A percentile compares a stretch with the other conserved stretches of the same genome.
Evolutionary conservation across 2,113 vertebrate genomes (phyloP).

Genomic region (Potamarius usumacintae): DNA sequence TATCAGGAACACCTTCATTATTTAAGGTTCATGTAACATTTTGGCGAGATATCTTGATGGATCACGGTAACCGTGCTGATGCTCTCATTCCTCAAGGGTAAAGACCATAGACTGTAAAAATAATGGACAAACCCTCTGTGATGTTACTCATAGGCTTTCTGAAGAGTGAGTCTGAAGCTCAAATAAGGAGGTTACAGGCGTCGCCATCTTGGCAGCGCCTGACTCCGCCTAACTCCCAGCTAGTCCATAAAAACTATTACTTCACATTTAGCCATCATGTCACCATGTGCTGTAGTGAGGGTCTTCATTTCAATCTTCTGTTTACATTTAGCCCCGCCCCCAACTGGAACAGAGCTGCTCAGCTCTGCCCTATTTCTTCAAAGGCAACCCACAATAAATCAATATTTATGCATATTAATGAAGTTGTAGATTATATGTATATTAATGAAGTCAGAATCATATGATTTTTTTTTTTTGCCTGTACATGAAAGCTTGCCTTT

Average conservation of each 20-base stretch:
- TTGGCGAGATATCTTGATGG: slow-evolving; percentile 2
- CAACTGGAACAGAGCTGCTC: not conserved
- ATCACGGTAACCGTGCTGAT: slow-evolving; percentile 24
- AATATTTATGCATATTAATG: not conserved
- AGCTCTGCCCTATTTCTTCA: not conserved
- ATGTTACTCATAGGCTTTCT: too few species aligned
- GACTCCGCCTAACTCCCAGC: too few species aligned
- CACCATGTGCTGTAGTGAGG: not conserved
- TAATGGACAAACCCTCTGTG: too few species aligned
- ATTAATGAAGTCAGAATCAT: not conserved
- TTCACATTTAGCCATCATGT: not conserved
- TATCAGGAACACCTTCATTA: not conserved
- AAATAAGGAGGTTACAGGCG: too few species aligned
- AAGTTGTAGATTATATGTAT: not conserved
- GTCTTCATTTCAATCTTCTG: not conserved
- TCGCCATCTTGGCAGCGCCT: too few species aligned
- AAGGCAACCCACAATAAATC: not conserved
- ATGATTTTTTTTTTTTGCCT: not conserved
- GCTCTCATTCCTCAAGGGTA: slow-evolving; percentile 7
- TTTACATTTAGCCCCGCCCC: not conserved
- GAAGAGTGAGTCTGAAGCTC: too few species aligned
- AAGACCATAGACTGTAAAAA: not conserved
- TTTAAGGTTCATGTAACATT: slow-evolving; percentile 2
- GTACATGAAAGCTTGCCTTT: not conserved
- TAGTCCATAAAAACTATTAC: not conserved